Percentiles rank a stretch among this genome's conserved stretches.
These are phyloP conservation scores for Drosophila limbata DNA, from an alignment of 2,888 invertebrate species.

Conservation along the genomic window DNA sequence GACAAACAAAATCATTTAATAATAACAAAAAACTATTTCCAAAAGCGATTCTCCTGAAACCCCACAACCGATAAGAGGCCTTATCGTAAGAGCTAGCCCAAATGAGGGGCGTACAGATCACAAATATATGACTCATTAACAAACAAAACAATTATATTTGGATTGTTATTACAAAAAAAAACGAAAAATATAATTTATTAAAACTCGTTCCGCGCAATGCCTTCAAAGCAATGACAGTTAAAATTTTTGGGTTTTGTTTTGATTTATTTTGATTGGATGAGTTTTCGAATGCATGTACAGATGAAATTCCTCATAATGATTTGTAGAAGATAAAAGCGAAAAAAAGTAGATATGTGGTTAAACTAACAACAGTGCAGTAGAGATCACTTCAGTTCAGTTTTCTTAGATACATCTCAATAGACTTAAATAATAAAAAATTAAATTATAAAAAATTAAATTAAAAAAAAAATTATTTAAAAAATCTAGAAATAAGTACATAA, in stretches of 20 bases:
- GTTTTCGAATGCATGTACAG: not conserved
- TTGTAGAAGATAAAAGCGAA: not conserved
- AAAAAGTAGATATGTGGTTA: not conserved
- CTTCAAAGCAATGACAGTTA: slow-evolving; percentile 1
- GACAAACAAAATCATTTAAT: slow-evolving; percentile 21
- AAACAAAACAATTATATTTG: slow-evolving; percentile 6
- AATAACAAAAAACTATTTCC: slow-evolving; percentile 30
- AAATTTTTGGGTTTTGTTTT: not conserved
- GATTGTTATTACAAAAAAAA: not conserved
- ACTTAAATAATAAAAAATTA: too few relatives aligned
- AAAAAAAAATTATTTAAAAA: too few relatives aligned
- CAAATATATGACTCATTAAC: slow-evolving; percentile 12
- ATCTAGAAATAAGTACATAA: too few relatives aligned
- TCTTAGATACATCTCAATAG: not conserved
- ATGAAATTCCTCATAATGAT: not conserved
- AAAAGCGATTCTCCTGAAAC: slow-evolving; percentile 8
- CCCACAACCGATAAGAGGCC: slow-evolving; percentile 24
- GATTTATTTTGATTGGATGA: slow-evolving; percentile 5
- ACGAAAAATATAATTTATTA: slow-evolving; percentile 4
- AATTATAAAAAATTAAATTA: too few relatives aligned
- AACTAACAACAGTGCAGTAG: not conserved
- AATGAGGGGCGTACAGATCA: slow-evolving; percentile 35
- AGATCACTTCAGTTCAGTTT: too few relatives aligned
- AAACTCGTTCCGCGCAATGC: slow-evolving; percentile 24
- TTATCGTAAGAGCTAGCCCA: slow-evolving; percentile 16